phyloP scores from a whole-genome alignment of 2,113 vertebrate genomes.

The Pseudois nayaur region DNA sequence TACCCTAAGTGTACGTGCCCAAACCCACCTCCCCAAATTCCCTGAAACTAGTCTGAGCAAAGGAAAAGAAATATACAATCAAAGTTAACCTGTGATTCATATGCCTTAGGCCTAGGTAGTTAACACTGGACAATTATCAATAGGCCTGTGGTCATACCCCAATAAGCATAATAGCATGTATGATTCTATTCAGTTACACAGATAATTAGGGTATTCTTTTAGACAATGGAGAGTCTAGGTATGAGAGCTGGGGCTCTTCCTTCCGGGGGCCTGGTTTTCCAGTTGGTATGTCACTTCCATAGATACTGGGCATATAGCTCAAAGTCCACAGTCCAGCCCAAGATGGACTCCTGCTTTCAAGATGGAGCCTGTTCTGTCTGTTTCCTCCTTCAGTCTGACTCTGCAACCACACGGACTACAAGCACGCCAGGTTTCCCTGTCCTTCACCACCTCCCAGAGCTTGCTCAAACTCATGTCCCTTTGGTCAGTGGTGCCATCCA shows the following conservation, averaged over 20 bases:
- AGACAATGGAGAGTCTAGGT: neutral
- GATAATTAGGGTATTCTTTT: neutral
- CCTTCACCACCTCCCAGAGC: neutral
- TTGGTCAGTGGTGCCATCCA: neutral
- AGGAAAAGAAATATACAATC: neutral
- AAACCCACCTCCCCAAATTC: neutral
- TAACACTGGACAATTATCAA: neutral
- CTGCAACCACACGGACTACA: neutral
- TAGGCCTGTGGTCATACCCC: neutral
- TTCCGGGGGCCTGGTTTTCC: neutral
- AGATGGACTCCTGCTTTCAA: neutral
- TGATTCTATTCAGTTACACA: neutral
- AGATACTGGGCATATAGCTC: neutral
- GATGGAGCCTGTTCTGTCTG: neutral
- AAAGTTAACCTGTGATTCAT: neutral
- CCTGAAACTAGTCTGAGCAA: neutral
- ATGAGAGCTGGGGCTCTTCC: fast-evolving
- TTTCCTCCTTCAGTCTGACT: neutral
- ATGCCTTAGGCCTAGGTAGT: neutral
- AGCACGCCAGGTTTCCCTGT: neutral
- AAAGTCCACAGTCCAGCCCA: neutral
- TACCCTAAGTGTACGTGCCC: neutral
- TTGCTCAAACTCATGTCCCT: neutral
- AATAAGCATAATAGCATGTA: neutral
- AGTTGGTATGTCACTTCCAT: neutral